Conservation (phyloP, 2,113 vertebrate species). For the Ariopsis seemanni region DNA sequence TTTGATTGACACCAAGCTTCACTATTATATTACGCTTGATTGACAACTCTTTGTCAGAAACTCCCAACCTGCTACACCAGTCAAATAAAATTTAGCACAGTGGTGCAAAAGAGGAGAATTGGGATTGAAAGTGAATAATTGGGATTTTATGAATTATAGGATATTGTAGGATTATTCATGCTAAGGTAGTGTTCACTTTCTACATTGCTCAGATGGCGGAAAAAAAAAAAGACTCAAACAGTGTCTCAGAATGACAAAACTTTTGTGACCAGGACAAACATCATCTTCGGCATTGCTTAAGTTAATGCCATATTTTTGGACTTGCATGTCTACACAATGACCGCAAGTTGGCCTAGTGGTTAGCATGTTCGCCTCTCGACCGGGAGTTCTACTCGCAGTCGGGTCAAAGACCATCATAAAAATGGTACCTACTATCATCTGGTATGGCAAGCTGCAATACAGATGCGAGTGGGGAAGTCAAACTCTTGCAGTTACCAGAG, state of each 20-base stretch:
- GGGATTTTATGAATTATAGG: background rate
- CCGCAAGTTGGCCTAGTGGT: background rate
- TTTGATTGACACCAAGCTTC: background rate
- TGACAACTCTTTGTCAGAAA: background rate
- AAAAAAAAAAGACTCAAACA: background rate
- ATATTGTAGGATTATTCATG: background rate
- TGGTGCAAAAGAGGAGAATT: background rate
- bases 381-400: no score
- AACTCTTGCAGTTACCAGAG: no score
- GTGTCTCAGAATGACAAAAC: background rate
- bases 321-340: background rate
- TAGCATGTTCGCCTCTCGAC: no score
- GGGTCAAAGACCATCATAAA: no score
- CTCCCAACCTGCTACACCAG: background rate
- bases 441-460: no score
- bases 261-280: background rate
- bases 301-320: background rate
- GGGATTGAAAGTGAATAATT: background rate
- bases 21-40: background rate
- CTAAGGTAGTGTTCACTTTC: background rate
- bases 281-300: background rate
- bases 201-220: background rate
- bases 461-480: no score
- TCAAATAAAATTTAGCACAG: background rate
- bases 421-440: no score